Percentiles rank a stretch among this genome's conserved stretches.
These are phyloP conservation scores for Temnothorax unifasciatus DNA, from an alignment of 2,888 invertebrate species.

Conservation along the genomic window DNA sequence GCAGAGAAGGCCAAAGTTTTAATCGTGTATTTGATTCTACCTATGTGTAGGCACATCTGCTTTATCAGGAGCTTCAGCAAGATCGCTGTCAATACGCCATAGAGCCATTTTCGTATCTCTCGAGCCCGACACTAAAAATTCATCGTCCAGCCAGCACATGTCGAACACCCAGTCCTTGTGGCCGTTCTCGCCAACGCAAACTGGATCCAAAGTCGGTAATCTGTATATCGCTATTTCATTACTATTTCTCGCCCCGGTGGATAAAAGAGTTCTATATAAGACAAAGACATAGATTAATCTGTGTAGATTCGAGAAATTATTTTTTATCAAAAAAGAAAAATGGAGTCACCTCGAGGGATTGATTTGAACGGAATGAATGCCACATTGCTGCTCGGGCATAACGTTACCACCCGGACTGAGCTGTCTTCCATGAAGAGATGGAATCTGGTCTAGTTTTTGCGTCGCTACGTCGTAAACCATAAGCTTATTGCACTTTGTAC, in stretches of 20 bases:
- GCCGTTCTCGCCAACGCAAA: conserved; percentile 96
- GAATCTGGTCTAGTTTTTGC: conserved; percentile 95
- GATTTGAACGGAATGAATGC: conserved; percentile 97
- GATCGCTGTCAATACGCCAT: conserved; percentile 92
- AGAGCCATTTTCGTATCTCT: conserved; percentile 96
- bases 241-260: conserved; percentile 96
- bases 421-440: conserved; percentile 91
- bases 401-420: conserved; percentile 87
- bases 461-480: conserved; percentile 97
- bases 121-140: conserved; percentile 97
- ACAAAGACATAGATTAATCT: conserved; percentile 36
- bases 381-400: conserved; percentile 91
- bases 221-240: conserved; percentile 96
- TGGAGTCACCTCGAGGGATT: conserved; percentile 92
- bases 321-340: neutral
- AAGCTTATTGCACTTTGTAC: conserved; percentile 98
- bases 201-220: conserved; percentile 97
- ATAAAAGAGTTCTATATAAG: conserved; percentile 91
- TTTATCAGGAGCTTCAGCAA: conserved; percentile 86
- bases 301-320: neutral
- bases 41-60: conserved; percentile 87
- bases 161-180: conserved; percentile 98
- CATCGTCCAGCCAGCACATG: conserved; percentile 98
- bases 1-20: neutral
- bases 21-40: conserved; percentile 66